Conservation (phyloP, 2,797 vertebrate genomes). For the Intellagama lesueurii region DNA sequence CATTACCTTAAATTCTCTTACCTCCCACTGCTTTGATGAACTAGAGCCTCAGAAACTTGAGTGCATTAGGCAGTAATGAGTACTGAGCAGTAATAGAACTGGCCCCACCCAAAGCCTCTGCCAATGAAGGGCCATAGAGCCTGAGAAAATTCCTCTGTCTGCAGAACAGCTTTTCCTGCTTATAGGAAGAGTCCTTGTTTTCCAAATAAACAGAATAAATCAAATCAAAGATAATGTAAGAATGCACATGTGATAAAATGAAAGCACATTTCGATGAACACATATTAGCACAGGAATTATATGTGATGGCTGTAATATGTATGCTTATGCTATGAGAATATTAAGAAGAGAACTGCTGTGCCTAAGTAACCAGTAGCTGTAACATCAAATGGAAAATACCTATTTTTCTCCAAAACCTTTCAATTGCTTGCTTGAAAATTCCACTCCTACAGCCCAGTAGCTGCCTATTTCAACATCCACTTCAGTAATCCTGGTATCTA, state of each 20-base stretch:
- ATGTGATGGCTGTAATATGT: slow-evolving; percentile 10
- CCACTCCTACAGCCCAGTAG: slow-evolving; percentile 42
- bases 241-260: slow-evolving; percentile 17
- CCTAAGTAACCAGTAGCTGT: slow-evolving; percentile 4
- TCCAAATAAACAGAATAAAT: slow-evolving; percentile 20
- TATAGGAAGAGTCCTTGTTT: slow-evolving; percentile 15
- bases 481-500: slow-evolving; percentile 51
- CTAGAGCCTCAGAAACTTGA: slow-evolving; percentile 47
- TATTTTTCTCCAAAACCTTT: slow-evolving; percentile 22
- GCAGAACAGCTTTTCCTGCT: slow-evolving; percentile 21
- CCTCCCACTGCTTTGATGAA: slow-evolving; percentile 64
- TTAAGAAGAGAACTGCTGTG: slow-evolving; percentile 33
- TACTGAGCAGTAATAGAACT: slow-evolving; percentile 23
- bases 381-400: slow-evolving; percentile 19
- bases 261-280: neutral
- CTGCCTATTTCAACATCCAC: slow-evolving; percentile 45
- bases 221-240: slow-evolving; percentile 28
- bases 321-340: slow-evolving; percentile 1
- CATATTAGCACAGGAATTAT: neutral
- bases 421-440: slow-evolving; percentile 48
- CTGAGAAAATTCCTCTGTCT: slow-evolving; percentile 48
- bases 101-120: slow-evolving; percentile 33
- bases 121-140: slow-evolving; percentile 26
- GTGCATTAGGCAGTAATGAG: slow-evolving; percentile 35
- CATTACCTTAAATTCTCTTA: slow-evolving; percentile 73